Conservation (phyloP, 2,888 invertebrate species). For the Drosophila tripunctata region DNA sequence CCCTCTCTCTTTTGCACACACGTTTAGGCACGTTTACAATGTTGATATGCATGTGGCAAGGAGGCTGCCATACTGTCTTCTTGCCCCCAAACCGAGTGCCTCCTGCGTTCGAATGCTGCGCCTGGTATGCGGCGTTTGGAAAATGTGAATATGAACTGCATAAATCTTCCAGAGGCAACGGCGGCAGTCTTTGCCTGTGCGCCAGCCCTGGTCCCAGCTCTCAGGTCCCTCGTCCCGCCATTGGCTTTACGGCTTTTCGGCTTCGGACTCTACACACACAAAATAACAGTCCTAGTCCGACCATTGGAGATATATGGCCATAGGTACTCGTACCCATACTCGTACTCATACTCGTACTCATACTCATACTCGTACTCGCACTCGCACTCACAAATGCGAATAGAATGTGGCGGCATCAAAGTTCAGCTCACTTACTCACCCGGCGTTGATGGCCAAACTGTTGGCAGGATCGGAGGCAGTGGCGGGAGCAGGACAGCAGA, state of each 20-base stretch:
- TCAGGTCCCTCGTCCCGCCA: slow-evolving; percentile 10
- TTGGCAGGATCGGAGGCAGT: neutral
- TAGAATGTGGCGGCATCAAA: slow-evolving; percentile 81
- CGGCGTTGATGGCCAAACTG: slow-evolving; percentile 66
- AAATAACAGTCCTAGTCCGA: slow-evolving; percentile 48
- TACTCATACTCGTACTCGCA: slow-evolving; percentile 73
- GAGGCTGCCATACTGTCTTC: slow-evolving; percentile 40
- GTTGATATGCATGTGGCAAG: slow-evolving; percentile 41
- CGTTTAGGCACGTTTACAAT: slow-evolving; percentile 55
- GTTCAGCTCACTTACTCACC: slow-evolving; percentile 80
- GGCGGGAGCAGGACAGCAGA: neutral
- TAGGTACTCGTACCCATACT: slow-evolving; percentile 75
- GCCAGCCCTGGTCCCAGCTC: slow-evolving; percentile 24
- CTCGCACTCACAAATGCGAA: slow-evolving; percentile 73
- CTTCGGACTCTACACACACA: slow-evolving; percentile 52
- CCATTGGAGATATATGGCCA: slow-evolving; percentile 71
- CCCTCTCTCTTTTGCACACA: slow-evolving; percentile 26
- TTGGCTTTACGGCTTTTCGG: slow-evolving; percentile 79
- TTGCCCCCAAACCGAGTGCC: slow-evolving; percentile 13
- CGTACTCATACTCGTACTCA: slow-evolving; percentile 65
- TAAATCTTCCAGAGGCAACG: slow-evolving; percentile 81
- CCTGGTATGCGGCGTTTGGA: slow-evolving; percentile 77
- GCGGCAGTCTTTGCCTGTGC: slow-evolving; percentile 77
- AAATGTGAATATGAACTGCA: slow-evolving; percentile 83
- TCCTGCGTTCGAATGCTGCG: slow-evolving; percentile 68